phyloP scores from a whole-genome alignment of 2,797 vertebrate species.

The Rhinatrema bivittatum region DNA sequence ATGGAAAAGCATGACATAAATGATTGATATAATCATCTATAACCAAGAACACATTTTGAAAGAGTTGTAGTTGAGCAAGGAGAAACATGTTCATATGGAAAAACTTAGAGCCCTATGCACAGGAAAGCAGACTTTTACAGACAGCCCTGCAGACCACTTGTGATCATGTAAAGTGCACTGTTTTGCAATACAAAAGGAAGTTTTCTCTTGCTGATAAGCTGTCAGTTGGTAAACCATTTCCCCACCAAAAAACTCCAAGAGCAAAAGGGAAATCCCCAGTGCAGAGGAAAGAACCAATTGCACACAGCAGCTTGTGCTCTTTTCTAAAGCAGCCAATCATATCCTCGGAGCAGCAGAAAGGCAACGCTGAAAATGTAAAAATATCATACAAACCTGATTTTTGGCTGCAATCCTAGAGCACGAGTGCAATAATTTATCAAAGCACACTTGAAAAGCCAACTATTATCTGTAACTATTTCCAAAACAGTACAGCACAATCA shows the following conservation, averaged over 20 bases:
- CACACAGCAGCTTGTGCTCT: conserved; percentile 20
- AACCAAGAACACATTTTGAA: no score
- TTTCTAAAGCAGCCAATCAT: no score
- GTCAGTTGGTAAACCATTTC: conserved; percentile 40
- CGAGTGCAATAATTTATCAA: no score
- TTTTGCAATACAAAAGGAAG: conserved; percentile 42
- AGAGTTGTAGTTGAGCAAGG: not conserved
- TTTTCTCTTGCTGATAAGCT: conserved; percentile 38
- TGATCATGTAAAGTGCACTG: not conserved
- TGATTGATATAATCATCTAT: no score
- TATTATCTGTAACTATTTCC: no score
- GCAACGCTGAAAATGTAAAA: no score
- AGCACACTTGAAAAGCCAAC: no score
- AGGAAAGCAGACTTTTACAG: not conserved
- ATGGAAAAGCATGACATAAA: no score
- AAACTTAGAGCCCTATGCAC: conserved; percentile 2
- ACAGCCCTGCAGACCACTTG: not conserved
- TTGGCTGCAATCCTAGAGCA: no score
- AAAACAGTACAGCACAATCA: no score
- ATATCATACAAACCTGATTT: no score
- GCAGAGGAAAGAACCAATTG: conserved; percentile 20
- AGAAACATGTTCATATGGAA: not conserved
- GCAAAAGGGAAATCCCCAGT: conserved; percentile 50
- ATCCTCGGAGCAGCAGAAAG: no score
- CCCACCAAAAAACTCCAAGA: conserved; percentile 50